Evolutionary conservation across 37 sponge, comb jelly and placozoan species (phyloP).

Genomic region (Beroe ovata): DNA sequence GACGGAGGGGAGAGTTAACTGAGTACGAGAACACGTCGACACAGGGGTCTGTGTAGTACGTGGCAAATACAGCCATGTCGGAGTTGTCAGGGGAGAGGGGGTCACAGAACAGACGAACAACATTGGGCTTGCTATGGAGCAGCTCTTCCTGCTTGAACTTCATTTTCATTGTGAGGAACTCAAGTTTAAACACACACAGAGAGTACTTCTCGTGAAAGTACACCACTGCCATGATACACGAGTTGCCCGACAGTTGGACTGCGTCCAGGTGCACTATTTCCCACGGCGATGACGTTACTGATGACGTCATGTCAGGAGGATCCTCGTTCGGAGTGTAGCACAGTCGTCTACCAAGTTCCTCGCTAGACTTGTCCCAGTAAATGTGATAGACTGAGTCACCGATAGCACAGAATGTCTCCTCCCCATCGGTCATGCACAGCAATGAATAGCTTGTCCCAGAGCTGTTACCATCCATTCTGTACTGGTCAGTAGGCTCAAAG

Average conservation of each 20-base stretch:
- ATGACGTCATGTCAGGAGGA: not conserved
- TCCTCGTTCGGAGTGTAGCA: conserved; percentile 19
- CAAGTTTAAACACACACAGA: not conserved
- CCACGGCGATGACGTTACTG: too few relatives aligned
- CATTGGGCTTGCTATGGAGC: conserved; percentile 33
- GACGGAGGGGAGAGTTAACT: not conserved
- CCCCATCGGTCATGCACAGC: conserved; percentile 19
- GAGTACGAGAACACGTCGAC: not conserved
- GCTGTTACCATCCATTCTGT: conserved; percentile 10
- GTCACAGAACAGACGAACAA: not conserved
- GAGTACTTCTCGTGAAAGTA: conserved; percentile 28
- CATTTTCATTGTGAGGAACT: conserved; percentile 3
- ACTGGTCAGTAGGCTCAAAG: conserved; percentile 39
- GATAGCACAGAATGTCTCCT: conserved; percentile 23
- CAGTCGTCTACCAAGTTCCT: not conserved
- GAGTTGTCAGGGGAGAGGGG: not conserved
- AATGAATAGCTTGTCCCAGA: not conserved
- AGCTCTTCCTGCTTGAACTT: conserved; percentile 21
- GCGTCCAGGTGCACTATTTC: conserved; percentile 19
- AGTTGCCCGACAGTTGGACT: not conserved
- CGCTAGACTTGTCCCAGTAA: not conserved
- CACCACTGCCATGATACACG: not conserved
- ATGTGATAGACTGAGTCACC: conserved; percentile 35
- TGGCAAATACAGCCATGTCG: conserved; percentile 17
- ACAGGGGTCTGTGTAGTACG: conserved; percentile 59